Evolutionary conservation across 2,888 invertebrate species (phyloP).

Genomic region (Phorcus lineatus): DNA sequence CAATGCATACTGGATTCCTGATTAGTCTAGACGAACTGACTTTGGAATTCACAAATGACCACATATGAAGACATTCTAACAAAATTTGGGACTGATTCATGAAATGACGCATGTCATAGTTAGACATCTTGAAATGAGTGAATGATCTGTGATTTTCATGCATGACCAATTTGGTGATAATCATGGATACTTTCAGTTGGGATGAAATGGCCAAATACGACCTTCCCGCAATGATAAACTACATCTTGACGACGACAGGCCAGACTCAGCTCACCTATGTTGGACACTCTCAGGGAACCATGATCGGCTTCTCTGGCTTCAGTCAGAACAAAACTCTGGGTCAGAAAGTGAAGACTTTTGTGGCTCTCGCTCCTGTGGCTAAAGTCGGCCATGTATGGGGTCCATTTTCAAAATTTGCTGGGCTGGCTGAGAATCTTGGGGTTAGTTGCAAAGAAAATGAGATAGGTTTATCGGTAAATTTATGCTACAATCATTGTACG

Average conservation of each 20-base stretch:
- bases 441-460: background rate
- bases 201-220: constrained; percentile 92
- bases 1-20: too few relatives aligned
- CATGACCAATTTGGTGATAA: too few relatives aligned
- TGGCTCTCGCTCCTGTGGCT: constrained; percentile 76
- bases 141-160: too few relatives aligned
- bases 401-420: constrained; percentile 58
- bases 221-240: constrained; percentile 89
- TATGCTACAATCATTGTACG: too few relatives aligned
- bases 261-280: constrained; percentile 83
- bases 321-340: constrained; percentile 65
- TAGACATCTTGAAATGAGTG: too few relatives aligned
- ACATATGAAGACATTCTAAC: too few relatives aligned
- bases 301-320: constrained; percentile 73
- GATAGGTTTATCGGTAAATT: too few relatives aligned
- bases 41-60: too few relatives aligned
- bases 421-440: constrained; percentile 59
- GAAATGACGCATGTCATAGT: too few relatives aligned
- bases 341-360: constrained; percentile 69
- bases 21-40: too few relatives aligned
- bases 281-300: constrained; percentile 91
- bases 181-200: constrained; percentile 80
- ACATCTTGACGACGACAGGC: constrained; percentile 80
- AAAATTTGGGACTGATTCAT: too few relatives aligned
- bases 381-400: constrained; percentile 60